Base-by-base conservation (phyloP, 2,113 vertebrate species). In the Aphyosemion australe region DNA sequence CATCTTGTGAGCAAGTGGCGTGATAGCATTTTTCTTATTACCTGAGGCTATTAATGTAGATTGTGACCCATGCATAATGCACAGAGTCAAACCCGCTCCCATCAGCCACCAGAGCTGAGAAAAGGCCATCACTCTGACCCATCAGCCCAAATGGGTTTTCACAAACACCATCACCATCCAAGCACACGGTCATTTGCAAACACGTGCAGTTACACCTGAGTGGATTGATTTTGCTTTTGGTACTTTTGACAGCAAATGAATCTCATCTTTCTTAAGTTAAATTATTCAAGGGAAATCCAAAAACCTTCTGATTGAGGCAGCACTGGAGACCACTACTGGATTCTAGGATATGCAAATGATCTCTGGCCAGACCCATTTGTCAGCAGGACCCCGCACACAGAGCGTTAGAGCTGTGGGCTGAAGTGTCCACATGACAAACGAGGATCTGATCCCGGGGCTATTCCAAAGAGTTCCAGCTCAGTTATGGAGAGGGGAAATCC, bases 371-470 rank as follows among this genome's bases (percentile, higher is more conserved):
- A 63, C 31, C 61, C 5, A 1, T 37, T 13, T 47, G 12, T 48
- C 15, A 32, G 16, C 45, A 59, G 42, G 56, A 41, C 55, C 41
- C 21, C 32, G 26, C 12, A 34, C 50, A 51, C 45, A 34, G 26
- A 66, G 56, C 19, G 34, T 69, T 55, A 65, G 46, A 67, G 59
- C 66, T 45, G 65, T 12, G 45, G 66, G 72, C 70, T 47, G 56
- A 74, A 62, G 70, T 66, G 80, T 82, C 76, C 71, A 65, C 60
- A 80, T 84, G 76, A 88, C 70, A 78, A 86, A 88, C n/a, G 74
- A 84, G 70, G 21, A 45, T 71, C 65, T 73, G 46, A 77, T 69
- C 70, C 49, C n/a, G 32, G 49, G 69, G 70, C 67, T 48, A 45
- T 76, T 81, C 78, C 68, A 32, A 76, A 73, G 70, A 55, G 66